Evolutionary conservation across 2,113 vertebrate species (phyloP).

Genomic region (Oncorhynchus keta): DNA sequence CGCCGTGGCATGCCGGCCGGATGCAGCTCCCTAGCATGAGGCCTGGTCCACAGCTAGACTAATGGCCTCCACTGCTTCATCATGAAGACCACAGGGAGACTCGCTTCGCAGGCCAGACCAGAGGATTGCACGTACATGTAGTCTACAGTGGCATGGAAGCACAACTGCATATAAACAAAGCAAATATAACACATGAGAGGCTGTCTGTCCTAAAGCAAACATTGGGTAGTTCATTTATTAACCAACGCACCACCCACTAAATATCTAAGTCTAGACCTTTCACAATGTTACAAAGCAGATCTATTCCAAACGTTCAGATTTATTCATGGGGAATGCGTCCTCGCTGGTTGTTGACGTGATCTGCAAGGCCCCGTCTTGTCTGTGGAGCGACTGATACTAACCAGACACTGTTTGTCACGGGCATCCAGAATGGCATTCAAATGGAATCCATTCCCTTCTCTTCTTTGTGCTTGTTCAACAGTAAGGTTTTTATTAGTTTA

Average conservation of each 20-base stretch:
- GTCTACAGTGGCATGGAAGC: background rate
- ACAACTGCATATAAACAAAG: background rate
- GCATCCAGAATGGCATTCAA: background rate
- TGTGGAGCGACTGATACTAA: conserved; percentile 18
- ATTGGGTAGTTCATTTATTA: background rate
- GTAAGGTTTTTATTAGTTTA: conserved; percentile 1
- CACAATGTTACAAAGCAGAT: background rate
- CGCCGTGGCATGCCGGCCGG: too few relatives aligned
- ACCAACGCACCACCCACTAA: background rate
- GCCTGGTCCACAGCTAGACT: too few relatives aligned
- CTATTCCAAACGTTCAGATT: background rate
- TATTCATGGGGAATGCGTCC: background rate
- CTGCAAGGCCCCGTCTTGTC: background rate
- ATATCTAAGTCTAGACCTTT: background rate
- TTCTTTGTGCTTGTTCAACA: background rate
- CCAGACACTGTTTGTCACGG: conserved; percentile 26
- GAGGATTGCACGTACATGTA: background rate
- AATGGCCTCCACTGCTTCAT: too few relatives aligned
- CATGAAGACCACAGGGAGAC: too few relatives aligned
- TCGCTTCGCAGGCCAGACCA: too few relatives aligned
- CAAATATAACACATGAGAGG: background rate
- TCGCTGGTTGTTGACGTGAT: conserved; percentile 3
- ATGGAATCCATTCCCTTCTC: conserved; percentile 11
- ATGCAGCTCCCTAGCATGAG: too few relatives aligned
- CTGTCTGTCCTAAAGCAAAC: background rate